A percentile compares a stretch with the other conserved stretches of the same genome.
These are phyloP conservation scores for Polietes domitor DNA, from an alignment of 2,888 invertebrate genomes.

Conservation along the genomic window DNA sequence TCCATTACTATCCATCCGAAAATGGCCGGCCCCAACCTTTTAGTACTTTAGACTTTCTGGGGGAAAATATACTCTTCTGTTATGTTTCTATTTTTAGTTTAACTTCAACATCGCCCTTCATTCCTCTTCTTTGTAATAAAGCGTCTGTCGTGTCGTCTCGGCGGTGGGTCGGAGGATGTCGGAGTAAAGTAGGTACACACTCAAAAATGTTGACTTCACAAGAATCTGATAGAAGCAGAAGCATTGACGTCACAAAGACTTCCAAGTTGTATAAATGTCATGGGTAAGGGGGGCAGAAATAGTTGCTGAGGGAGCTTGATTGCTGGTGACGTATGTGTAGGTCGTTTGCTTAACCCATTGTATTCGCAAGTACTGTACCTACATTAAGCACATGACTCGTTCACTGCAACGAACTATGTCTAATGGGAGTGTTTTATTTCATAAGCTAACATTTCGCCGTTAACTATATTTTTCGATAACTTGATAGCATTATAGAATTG, in stretches of 20 bases:
- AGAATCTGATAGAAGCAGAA: constrained; percentile 2
- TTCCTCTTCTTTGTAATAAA: constrained; percentile 3
- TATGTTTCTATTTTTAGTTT: background rate
- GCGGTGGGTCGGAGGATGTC: background rate
- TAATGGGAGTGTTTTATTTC: too few relatives aligned
- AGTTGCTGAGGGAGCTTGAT: background rate
- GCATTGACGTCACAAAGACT: constrained; percentile 53
- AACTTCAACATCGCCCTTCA: background rate
- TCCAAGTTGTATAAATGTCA: background rate
- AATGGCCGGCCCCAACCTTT: constrained; percentile 39
- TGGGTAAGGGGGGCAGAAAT: background rate
- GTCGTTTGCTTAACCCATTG: constrained; percentile 45
- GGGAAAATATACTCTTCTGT: constrained; percentile 25
- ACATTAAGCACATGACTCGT: too few relatives aligned
- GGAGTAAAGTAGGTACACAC: background rate
- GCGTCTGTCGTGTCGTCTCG: background rate
- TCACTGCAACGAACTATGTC: too few relatives aligned
- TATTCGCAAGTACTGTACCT: too few relatives aligned
- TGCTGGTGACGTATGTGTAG: constrained; percentile 36
- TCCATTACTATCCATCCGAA: background rate
- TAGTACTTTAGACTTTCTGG: constrained; percentile 38
- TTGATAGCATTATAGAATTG: too few relatives aligned
- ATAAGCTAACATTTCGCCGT: too few relatives aligned
- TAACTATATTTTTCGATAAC: too few relatives aligned
- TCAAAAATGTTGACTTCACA: constrained; percentile 26